These are phyloP conservation scores for Platichthys flesus DNA, from an alignment of 2,113 vertebrate genomes.

Conservation along the genomic window DNA sequence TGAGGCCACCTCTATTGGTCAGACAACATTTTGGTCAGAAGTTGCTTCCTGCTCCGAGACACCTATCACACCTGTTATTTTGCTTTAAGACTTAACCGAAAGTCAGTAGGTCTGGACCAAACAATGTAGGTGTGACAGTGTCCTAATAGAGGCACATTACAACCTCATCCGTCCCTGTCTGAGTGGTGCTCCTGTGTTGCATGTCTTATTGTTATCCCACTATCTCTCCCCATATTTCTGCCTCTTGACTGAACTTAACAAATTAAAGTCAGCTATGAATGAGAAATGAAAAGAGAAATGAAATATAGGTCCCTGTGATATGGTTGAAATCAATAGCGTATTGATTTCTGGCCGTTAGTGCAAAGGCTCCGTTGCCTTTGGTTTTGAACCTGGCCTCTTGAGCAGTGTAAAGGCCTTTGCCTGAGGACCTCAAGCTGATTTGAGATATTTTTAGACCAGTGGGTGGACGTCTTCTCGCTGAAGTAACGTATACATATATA, in stretches of 20 bases:
- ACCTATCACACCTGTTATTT: too few species aligned
- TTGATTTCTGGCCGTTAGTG: not conserved
- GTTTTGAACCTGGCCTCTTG: not conserved
- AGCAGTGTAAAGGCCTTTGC: not conserved
- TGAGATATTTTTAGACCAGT: slow-evolving; percentile 37
- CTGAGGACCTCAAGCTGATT: not conserved
- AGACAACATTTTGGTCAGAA: too few species aligned
- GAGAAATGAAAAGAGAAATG: too few species aligned
- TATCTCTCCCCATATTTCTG: not conserved
- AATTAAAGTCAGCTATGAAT: not conserved
- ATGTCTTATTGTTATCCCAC: not conserved
- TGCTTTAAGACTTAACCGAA: too few species aligned
- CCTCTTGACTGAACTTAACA: not conserved
- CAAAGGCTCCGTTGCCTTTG: not conserved
- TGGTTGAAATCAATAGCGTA: not conserved
- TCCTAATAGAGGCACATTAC: not conserved
- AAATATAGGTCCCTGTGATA: not conserved
- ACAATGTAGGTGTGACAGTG: too few species aligned
- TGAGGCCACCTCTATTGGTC: too few species aligned
- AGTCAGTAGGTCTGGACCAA: too few species aligned
- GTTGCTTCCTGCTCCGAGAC: too few species aligned
- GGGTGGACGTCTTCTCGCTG: slow-evolving; percentile 8
- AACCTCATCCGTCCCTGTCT: not conserved
- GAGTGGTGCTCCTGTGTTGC: not conserved
- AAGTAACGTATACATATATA: not conserved